These are phyloP conservation scores for Drosophila parvula DNA, from an alignment of 1,140 invertebrate genomes.

Conservation along the genomic window DNA sequence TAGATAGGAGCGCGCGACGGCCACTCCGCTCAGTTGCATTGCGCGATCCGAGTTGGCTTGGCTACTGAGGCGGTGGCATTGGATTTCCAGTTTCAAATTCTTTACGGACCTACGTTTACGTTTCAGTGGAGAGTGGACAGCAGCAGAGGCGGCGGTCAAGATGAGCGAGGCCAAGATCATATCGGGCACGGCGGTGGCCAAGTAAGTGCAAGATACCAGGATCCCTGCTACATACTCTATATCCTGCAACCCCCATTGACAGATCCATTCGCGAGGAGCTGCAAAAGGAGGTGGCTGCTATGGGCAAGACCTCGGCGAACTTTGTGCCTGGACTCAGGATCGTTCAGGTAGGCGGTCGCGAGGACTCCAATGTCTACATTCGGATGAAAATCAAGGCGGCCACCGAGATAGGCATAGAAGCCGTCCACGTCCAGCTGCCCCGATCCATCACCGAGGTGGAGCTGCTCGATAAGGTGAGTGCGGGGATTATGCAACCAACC, in stretches of 20 bases:
- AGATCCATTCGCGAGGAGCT: constrained; percentile 91
- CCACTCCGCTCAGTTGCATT: constrained; percentile 63
- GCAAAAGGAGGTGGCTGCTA: constrained; percentile 87
- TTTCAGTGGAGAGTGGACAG: constrained; percentile 28
- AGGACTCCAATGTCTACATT: constrained; percentile 99
- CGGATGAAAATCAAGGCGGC: constrained; percentile 98
- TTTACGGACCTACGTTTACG: constrained; percentile 48
- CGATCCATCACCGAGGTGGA: constrained; percentile 93
- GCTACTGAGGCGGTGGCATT: constrained; percentile 29
- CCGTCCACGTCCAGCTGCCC: constrained; percentile 92
- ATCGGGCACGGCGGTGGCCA: constrained; percentile 87
- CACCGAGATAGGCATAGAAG: constrained; percentile 94
- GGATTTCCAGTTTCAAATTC: constrained; percentile 12
- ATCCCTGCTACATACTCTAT: not conserved
- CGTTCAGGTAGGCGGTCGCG: constrained; percentile 95
- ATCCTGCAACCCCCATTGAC: not conserved
- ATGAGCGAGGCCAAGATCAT: constrained; percentile 85
- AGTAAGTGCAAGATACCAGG: constrained; percentile 62
- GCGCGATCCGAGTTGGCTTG: constrained; percentile 58
- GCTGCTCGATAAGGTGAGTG: constrained; percentile 85
- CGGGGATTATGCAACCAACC: constrained; percentile 41
- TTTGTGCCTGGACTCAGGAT: constrained; percentile 92
- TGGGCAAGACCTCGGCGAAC: constrained; percentile 86
- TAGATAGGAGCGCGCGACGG: constrained; percentile 56
- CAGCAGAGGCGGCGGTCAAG: constrained; percentile 32